Evolutionary conservation across 2,888 invertebrate species (phyloP), one percentile per base, ranked within the genome.

Genomic region (Melanostoma scalare): DNA sequence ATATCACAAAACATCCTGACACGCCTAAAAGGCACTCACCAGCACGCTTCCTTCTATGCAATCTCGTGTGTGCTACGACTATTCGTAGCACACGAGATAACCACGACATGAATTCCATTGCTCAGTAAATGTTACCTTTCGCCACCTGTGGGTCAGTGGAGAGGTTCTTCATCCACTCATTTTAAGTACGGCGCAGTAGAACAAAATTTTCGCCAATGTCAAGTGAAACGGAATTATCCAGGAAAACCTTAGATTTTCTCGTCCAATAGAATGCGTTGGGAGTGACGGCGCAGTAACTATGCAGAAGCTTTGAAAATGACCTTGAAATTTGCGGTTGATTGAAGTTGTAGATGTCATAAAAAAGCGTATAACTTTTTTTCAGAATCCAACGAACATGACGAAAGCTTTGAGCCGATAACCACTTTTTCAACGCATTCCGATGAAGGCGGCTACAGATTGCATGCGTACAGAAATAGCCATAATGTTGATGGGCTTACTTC

Each of bases 361-460:
- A 20, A 20, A 0, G 1, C 1, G 20, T 20, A 20, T 3, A 33
- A 6, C 69, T 20, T 5, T 3, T 35, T 42, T 85, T 0, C 31
- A 89, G 89, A 88, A 52, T 89, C 88, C 1, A 87, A 88, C 73
- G 88, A 87, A 0, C 46, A 69, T 36, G 89, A 88, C 77, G 88
- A 87, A 63, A 84, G 80, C 38, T 88, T 87, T 55, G 89, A 88
- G 30, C 86, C 88, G 5, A 87, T 88, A 42, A 84, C 86, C 6
- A 86, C 88, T 31, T 89, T 87, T 4, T 86, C 89, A 6, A 90
- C 90, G 2, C 90, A 90, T 72, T 89, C 89, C 2, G 79, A 84
- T 53, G 90, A 90, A 68, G 89, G 90, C 71, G 90, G 89, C 4
- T 90, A 90, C 80, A 87, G 89, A 3, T 88, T 90, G 0, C 87